These are phyloP conservation scores for Pyrrhosoma nymphula DNA, from an alignment of 2,888 invertebrate species.

Conservation along the genomic window DNA sequence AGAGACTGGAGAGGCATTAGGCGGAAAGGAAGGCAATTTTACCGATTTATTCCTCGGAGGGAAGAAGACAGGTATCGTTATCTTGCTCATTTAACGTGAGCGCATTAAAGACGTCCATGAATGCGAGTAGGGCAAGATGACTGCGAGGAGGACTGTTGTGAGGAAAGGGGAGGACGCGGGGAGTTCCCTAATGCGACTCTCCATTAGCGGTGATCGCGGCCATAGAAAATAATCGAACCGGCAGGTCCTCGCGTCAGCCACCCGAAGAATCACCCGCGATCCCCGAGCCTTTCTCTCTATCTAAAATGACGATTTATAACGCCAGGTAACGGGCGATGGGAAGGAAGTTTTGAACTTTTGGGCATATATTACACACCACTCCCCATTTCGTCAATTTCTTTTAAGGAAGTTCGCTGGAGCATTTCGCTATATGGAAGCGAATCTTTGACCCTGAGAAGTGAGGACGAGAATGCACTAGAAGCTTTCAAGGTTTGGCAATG, in stretches of 20 bases:
- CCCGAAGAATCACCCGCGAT: background rate
- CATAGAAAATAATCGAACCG: constrained; percentile 21
- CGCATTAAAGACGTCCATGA: constrained; percentile 2
- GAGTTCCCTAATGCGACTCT: background rate
- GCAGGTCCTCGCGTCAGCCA: background rate
- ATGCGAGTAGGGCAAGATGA: background rate
- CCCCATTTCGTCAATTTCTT: background rate
- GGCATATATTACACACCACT: background rate
- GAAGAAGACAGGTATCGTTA: background rate
- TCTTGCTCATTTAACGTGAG: constrained; percentile 1
- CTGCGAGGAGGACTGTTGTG: background rate
- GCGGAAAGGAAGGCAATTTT: background rate
- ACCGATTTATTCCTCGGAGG: background rate
- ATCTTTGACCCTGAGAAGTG: background rate
- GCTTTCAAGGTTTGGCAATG: too few relatives aligned
- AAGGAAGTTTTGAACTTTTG: background rate
- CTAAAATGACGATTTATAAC: background rate
- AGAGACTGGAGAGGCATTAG: background rate
- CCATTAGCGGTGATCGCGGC: constrained; percentile 4
- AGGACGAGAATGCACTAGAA: background rate
- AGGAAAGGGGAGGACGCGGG: background rate
- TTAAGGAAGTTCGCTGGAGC: too few relatives aligned
- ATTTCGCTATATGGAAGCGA: too few relatives aligned
- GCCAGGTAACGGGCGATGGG: background rate
- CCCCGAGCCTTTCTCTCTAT: background rate